Percentiles rank a stretch among this genome's conserved stretches.
phyloP scores from a whole-genome alignment of 2,888 invertebrate genomes.

The Sialis fuliginosa region DNA sequence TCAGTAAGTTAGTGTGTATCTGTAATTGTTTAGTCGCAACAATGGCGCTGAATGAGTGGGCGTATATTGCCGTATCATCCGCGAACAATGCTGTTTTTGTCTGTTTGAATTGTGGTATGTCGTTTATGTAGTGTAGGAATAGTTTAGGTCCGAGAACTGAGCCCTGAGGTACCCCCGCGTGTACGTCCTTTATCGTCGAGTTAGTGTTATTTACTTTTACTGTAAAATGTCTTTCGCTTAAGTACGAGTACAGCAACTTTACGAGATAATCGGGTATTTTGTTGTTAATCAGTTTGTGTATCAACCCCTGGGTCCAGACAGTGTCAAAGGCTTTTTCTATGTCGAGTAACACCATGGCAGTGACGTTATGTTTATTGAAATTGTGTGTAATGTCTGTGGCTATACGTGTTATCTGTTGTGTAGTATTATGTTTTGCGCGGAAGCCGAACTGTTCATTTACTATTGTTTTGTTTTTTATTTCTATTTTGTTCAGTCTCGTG shows the following conservation, averaged over 20 bases:
- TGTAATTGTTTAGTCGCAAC: constrained; percentile 5
- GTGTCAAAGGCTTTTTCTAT: constrained; percentile 19
- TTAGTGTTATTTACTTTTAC: background rate
- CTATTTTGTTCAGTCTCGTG: constrained; percentile 8
- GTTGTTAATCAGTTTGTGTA: background rate
- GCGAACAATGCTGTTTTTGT: constrained; percentile 9
- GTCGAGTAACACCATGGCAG: constrained; percentile 16
- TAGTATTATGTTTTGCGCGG: constrained; percentile 14
- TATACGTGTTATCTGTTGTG: constrained; percentile 15
- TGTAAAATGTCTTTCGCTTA: background rate
- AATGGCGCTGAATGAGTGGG: constrained; percentile 6
- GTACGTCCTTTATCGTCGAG: background rate
- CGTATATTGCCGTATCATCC: constrained; percentile 10
- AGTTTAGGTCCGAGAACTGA: constrained; percentile 8
- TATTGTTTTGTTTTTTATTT: constrained; percentile 9
- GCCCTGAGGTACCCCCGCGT: background rate
- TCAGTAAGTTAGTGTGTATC: constrained; percentile 6
- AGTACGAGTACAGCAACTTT: background rate
- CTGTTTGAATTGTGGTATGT: constrained; percentile 6
- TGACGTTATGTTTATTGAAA: constrained; percentile 13
- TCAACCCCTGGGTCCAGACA: constrained; percentile 12
- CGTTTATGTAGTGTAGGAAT: constrained; percentile 8
- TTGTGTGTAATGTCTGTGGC: constrained; percentile 12
- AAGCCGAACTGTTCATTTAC: constrained; percentile 16
- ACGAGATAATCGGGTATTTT: background rate